Base-by-base conservation (phyloP, 2,888 invertebrate genomes). In the Pandemis corylana region DNA sequence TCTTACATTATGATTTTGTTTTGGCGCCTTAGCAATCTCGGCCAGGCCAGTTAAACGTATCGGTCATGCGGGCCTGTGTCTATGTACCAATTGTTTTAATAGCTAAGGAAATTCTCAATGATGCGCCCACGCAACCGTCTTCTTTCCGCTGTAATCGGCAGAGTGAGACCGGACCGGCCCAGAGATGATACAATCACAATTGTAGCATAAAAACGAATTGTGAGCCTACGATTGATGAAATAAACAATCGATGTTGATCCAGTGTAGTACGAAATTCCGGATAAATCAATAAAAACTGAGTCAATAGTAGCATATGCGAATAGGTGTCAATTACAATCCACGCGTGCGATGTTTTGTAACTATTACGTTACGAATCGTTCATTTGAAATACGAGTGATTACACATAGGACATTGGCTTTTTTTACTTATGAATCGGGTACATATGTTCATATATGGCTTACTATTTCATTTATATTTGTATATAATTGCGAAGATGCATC, bases 1-100 rank as follows among this genome's bases (percentile, higher is more conserved):
- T 28, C 6, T 56, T 56, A 56, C 10, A 9, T 51, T 56, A 67
- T 59, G 41, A 5, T 61, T 62, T 67, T 44, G 61, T 42, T 62
- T 36, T 67, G 12, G 63, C 61, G 67, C 67, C 51, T 67, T 51
- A 28, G 42, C 61, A 62, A 68, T 62, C 51, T 72, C 72, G n/a
- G 53, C 42, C 12, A 12, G 49, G 59, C 72, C 20, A 20, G 61
- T 49, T 68, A 68, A 63, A 72, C 49, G 42, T 44, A 56, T 53
- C 56, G 68, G 68, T 72, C 68, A 64, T 68, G 63, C 72, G 62
- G 67, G 61, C 51, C 20, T 61, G 71, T 61, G 61, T 72, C 65
- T 56, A 72, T 72, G 68, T 72, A 68, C 68, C 68, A 72, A 72
- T 72, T 72, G 68, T 68, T 72, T 68, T 72, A 56, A 72, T 72